These are phyloP conservation scores for Rhinogobius similis DNA, from an alignment of 2,113 vertebrate species.

Conservation along the genomic window DNA sequence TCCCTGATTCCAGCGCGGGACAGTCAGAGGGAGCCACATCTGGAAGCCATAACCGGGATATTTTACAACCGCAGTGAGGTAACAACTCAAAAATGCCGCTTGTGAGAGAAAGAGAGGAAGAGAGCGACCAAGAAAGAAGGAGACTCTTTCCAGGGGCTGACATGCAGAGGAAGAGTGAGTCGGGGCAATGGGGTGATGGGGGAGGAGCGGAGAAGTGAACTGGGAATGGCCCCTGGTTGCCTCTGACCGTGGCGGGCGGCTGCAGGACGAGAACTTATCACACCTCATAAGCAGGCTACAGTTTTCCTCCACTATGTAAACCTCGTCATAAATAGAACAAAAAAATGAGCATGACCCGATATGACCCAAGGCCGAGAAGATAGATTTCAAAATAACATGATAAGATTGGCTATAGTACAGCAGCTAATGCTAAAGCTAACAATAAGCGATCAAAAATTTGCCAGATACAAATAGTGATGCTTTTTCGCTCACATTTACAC, in stretches of 20 bases:
- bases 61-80: conserved; percentile 77
- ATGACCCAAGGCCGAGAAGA: background rate
- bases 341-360: conserved; percentile 21
- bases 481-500: background rate
- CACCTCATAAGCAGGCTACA: conserved; percentile 38
- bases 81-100: conserved; percentile 78
- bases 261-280: conserved; percentile 14
- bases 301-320: conserved; percentile 33
- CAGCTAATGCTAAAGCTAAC: background rate
- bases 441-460: no score
- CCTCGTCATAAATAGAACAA: conserved; percentile 23
- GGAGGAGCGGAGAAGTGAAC: conserved; percentile 34
- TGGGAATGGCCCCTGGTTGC: conserved; percentile 35
- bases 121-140: conserved; percentile 1
- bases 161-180: conserved; percentile 3
- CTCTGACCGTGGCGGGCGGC: background rate
- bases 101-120: conserved; percentile 43
- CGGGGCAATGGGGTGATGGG: background rate
- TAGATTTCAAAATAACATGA: background rate
- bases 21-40: conserved; percentile 69
- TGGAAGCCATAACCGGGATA: conserved; percentile 79
- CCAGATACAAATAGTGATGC: background rate
- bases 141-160: conserved; percentile 35
- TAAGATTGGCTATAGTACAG: background rate
- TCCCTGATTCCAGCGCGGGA: conserved; percentile 48